Conservation (phyloP, 2,113 vertebrate species). For the Sylvia atricapilla region DNA sequence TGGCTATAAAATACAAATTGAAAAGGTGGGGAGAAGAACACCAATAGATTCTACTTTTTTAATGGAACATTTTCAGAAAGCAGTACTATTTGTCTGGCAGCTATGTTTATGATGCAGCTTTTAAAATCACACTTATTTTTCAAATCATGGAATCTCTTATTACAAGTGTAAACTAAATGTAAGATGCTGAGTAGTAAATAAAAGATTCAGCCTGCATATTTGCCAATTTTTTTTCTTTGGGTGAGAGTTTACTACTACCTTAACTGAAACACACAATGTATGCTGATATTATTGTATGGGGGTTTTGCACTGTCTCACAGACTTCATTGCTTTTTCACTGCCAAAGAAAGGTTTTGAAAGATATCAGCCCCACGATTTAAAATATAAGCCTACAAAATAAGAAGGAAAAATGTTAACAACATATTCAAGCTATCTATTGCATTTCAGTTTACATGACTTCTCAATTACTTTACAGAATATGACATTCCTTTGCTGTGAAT, state of each 20-base stretch:
- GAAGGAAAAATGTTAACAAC: background rate
- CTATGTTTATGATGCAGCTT: background rate
- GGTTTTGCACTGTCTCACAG: background rate
- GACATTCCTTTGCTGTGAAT: background rate
- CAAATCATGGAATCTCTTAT: background rate
- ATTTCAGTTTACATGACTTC: background rate
- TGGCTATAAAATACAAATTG: background rate
- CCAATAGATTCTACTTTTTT: background rate
- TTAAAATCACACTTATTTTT: background rate
- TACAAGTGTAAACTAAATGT: background rate
- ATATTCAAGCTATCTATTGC: background rate
- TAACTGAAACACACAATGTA: background rate
- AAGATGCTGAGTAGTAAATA: background rate
- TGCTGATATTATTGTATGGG: background rate
- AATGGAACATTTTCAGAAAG: background rate
- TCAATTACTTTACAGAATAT: background rate
- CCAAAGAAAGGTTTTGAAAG: background rate
- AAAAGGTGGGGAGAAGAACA: background rate
- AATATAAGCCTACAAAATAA: background rate
- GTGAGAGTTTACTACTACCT: background rate
- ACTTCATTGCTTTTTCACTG: background rate
- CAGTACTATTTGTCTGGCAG: background rate
- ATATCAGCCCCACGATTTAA: background rate
- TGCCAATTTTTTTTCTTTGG: background rate
- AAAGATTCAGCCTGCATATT: background rate